A percentile compares a stretch with the other conserved stretches of the same genome.
Evolutionary conservation across 2,888 invertebrate genomes (phyloP).

Genomic region (Torymus tubicola): DNA sequence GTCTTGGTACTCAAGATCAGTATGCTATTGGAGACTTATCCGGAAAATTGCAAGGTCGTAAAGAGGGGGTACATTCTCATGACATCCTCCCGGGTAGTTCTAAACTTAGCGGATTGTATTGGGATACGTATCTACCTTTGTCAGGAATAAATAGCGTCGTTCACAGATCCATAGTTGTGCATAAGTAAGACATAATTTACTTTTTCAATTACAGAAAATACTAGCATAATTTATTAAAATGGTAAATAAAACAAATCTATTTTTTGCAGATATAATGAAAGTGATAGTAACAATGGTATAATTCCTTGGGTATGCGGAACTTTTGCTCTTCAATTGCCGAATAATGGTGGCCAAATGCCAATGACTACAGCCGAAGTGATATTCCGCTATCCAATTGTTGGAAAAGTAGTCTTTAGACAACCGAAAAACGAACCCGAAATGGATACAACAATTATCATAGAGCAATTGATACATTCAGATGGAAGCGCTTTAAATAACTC

Average conservation of each 20-base stretch:
- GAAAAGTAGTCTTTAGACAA: slow-evolving; percentile 89
- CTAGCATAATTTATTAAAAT: too few species aligned
- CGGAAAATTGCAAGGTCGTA: slow-evolving; percentile 88
- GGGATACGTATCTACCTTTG: slow-evolving; percentile 91
- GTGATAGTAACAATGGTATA: slow-evolving; percentile 73
- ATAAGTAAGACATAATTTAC: slow-evolving; percentile 78
- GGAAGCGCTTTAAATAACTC: slow-evolving; percentile 87
- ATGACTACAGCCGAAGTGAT: slow-evolving; percentile 88
- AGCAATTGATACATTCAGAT: slow-evolving; percentile 91
- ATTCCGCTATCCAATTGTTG: slow-evolving; percentile 92
- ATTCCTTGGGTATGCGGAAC: slow-evolving; percentile 82
- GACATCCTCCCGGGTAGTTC: slow-evolving; percentile 84
- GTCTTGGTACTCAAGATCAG: slow-evolving; percentile 90
- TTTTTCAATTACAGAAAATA: too few species aligned
- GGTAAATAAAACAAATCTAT: too few species aligned
- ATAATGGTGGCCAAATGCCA: slow-evolving; percentile 83
- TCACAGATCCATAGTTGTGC: slow-evolving; percentile 88
- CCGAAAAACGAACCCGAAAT: slow-evolving; percentile 87
- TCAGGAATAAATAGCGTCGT: slow-evolving; percentile 87
- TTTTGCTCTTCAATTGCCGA: slow-evolving; percentile 81
- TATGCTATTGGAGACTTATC: slow-evolving; percentile 93
- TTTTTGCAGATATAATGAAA: slow-evolving; percentile 77
- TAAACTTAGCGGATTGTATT: slow-evolving; percentile 85
- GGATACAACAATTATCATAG: slow-evolving; percentile 90
- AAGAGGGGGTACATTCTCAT: slow-evolving; percentile 83